Evolutionary conservation across 2,888 invertebrate genomes (phyloP).

Genomic region (Noctua comes): DNA sequence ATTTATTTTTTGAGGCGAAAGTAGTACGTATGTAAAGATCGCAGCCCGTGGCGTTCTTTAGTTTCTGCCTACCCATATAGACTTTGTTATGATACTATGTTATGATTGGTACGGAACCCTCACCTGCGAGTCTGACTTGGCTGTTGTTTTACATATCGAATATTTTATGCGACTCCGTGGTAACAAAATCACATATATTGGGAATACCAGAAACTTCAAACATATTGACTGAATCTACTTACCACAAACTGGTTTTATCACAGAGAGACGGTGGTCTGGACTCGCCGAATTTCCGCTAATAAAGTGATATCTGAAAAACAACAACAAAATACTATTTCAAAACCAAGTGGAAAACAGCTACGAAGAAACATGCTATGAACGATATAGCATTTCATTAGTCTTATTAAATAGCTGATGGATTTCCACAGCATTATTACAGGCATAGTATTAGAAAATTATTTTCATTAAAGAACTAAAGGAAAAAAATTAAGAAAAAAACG

Average conservation of each 20-base stretch:
- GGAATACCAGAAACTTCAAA: constrained; percentile 3
- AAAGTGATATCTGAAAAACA: constrained; percentile 65
- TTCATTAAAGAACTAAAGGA: no score
- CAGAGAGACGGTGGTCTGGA: constrained; percentile 70
- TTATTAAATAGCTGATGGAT: neutral
- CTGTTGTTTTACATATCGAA: constrained; percentile 1
- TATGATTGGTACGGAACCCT: neutral
- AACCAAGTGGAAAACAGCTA: neutral
- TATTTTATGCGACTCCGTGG: neutral
- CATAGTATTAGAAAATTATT: neutral
- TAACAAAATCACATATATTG: constrained; percentile 9
- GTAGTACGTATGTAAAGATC: neutral
- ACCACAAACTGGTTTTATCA: constrained; percentile 75
- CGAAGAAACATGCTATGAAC: no score
- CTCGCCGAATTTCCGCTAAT: constrained; percentile 52
- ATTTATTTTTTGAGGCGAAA: no score
- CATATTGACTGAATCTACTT: constrained; percentile 58
- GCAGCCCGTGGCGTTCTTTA: neutral
- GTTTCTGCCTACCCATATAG: neutral
- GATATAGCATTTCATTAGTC: neutral
- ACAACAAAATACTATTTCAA: constrained; percentile 9
- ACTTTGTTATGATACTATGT: neutral
- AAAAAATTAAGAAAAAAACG: constrained; percentile 16
- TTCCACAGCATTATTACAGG: no score
- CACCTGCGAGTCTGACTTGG: neutral